Base-by-base conservation (phyloP, 92 coral and sea anemone species). In the Pocillopora grandis region DNA sequence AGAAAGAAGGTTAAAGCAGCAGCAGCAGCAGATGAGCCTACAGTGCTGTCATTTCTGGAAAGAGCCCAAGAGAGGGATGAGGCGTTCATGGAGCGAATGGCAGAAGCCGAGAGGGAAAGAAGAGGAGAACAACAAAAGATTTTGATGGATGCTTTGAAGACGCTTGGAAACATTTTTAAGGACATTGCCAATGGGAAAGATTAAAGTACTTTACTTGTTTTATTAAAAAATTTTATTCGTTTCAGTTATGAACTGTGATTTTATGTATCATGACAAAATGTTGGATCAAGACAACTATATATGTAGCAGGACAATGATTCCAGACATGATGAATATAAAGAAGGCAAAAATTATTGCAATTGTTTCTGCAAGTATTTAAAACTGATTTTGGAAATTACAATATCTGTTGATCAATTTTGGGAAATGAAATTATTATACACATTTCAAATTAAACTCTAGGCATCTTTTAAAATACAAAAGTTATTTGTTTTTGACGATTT, bases 91-190 rank as follows among this genome's bases (percentile, higher is more conserved):
- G 71, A 85, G 84, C 62, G n/a, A n/a, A 77, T 85, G 88, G 88
- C 84, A 2, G 84, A 77, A 67, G 88, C 88, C 37, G 88, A 85
- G 77, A 63, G 88, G 56, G 77, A 84, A 68, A 73, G 78, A 75
- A 76, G 87, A 77, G n/a, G 81, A 0, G 87, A 84, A 84, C 81
- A 84, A 77, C 88, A 85, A 71, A 77, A 77, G 78, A 77, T 85
- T 67, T 78, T 64, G 17, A 79, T 71, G 85, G 85, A 79, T 70
- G 64, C 64, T 2, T 60, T 60, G 10, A 60, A 60, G 64, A 2
- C 10, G 64, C 64, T 60, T 60, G 64, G 64, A 60, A 60, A 60
- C 64, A 60, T 60, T 60, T 42, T 42, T 2, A 5, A 42, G 49
- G 49, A 5, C 6, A 5, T 60, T 60, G 64, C 64, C 64, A 60